Evolutionary conservation across 2,113 vertebrate species (phyloP), one percentile per base, ranked within the genome.

Genomic region (Ifrita kowaldi): DNA sequence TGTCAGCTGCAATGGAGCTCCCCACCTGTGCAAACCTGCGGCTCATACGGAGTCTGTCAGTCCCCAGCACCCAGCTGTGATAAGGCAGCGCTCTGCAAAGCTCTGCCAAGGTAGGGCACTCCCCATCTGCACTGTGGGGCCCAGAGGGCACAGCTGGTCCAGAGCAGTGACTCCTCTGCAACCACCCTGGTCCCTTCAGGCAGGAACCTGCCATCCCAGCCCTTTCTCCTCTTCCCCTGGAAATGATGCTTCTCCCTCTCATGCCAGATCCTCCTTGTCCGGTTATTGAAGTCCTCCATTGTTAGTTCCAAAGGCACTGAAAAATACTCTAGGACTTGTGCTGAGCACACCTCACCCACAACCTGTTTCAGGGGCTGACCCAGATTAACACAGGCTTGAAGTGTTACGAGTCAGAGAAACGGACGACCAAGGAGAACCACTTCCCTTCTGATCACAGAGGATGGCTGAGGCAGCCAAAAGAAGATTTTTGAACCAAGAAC

Each of bases 1-100:
- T 0, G 0, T 12, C 70, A 46, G 22, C 46, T 47, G 30, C 1
- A 3, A 8, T 14, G 5, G 39, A 79, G 53, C 8, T 74, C 35
- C 46, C 37, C 4, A 0, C 5, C 28, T 33, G 16, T 3, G 3
- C 30, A 57, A 46, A 41, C 13, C 4, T 16, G 17, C 0, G 0
- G 63, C 56, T 82, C 57, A 13, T 4, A 20, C 0, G 0, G 35
- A 50, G 37, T 26, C n/a, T 44, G 41, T 52, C 85, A 44, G 63
- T 10, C 11, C 47, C 30, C 65, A 56, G 57, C 39, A 69, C 9
- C 13, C 55, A 33, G 46, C 67, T 83, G 53, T 23, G 76, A 39
- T 6, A 28, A 71, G 26, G 26, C 46, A 57, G 32, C 1, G 2
- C 39, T 55, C 76, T 47, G 41, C 86, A 92, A 52, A 87, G 39